A percentile compares a stretch with the other conserved stretches of the same genome.
These are phyloP conservation scores for Elegia similella DNA, from an alignment of 2,888 invertebrate species.

Conservation along the genomic window DNA sequence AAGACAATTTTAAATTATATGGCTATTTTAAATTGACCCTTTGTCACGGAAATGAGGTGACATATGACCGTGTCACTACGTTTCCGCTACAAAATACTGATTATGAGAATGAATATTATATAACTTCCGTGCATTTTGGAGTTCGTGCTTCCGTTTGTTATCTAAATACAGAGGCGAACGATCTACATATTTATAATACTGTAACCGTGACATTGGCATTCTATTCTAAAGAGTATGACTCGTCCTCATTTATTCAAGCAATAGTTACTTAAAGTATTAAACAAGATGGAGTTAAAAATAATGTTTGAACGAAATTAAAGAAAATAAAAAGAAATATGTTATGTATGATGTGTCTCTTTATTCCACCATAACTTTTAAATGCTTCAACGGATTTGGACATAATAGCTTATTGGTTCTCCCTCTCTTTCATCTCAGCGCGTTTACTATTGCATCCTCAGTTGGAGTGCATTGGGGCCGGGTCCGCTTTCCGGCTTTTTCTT, in stretches of 20 bases:
- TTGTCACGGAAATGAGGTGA: background rate
- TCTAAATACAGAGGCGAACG: background rate
- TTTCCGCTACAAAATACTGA: background rate
- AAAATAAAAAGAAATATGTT: no score
- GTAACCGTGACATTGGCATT: constrained; percentile 9
- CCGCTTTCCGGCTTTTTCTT: no score
- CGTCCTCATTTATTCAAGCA: background rate
- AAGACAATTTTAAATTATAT: no score
- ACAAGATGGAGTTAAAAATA: background rate
- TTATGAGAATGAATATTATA: background rate
- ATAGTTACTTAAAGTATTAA: background rate
- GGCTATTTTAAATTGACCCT: background rate
- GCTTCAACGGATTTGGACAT: no score
- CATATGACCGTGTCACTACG: background rate
- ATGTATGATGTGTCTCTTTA: no score
- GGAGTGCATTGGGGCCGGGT: no score
- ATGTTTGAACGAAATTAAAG: no score
- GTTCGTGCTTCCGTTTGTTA: background rate
- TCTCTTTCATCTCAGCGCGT: no score
- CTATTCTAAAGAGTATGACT: background rate
- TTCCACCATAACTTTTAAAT: no score
- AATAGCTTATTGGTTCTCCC: no score
- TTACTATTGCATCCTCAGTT: no score
- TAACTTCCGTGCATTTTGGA: constrained; percentile 4
- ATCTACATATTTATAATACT: background rate